phyloP scores from a whole-genome alignment of 2,113 vertebrate genomes.

The Bungarus multicinctus region DNA sequence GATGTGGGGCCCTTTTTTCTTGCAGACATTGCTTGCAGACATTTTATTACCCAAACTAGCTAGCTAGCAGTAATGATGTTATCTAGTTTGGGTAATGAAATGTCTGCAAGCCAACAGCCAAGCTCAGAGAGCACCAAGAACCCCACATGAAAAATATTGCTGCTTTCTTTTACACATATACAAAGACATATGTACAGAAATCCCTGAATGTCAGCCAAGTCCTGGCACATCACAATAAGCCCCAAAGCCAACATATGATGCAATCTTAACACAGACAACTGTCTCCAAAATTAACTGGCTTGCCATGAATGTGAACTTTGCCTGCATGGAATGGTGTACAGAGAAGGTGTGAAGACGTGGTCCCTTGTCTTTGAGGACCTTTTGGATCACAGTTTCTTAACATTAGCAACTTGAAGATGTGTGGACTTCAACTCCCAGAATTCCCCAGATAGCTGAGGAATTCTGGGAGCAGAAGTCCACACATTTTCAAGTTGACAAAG shows the following conservation, averaged over 20 bases:
- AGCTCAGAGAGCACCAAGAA: no score
- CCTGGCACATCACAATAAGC: neutral
- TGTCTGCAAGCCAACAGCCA: neutral
- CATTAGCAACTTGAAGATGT: neutral
- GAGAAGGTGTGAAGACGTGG: neutral
- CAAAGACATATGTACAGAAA: neutral
- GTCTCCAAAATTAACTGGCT: neutral
- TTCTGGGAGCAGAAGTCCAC: neutral
- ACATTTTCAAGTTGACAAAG: neutral
- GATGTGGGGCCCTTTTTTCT: neutral
- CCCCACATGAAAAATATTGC: neutral
- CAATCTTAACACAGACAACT: neutral
- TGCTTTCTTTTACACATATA: neutral
- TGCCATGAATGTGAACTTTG: neutral
- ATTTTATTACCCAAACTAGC: neutral
- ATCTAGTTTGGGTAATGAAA: neutral
- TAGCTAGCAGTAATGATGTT: neutral
- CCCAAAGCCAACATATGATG: neutral
- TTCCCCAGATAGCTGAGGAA: neutral
- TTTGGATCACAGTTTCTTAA: neutral
- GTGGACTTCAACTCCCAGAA: neutral
- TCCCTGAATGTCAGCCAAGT: neutral
- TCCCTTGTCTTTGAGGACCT: neutral
- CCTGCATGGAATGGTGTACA: neutral
- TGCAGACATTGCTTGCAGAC: neutral